Conservation (phyloP, 1,140 invertebrate species). For the Lerema accius region DNA sequence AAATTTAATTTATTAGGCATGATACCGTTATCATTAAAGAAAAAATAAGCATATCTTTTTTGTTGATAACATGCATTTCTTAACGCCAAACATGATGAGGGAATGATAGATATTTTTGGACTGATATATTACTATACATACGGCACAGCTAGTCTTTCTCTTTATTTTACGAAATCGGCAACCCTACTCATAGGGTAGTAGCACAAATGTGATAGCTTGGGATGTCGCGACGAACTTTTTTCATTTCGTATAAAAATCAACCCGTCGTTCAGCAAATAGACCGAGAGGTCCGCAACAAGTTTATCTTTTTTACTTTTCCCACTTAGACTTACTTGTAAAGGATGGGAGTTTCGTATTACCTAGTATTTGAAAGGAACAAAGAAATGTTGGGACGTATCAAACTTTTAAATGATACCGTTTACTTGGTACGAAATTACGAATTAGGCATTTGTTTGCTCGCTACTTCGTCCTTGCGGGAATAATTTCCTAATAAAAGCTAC, state of each 20-base stretch:
- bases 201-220: conserved; percentile 39
- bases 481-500: no score
- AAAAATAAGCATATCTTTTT: no score
- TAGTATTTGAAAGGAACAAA: background rate
- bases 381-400: conserved; percentile 2
- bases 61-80: no score
- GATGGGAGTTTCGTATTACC: conserved; percentile 3
- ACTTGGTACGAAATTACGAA: background rate
- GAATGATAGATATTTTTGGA: no score
- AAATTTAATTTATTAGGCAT: no score
- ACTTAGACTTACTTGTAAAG: conserved; percentile 1
- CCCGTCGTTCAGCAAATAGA: conserved; percentile 20
- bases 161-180: conserved; percentile 3
- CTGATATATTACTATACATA: no score
- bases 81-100: no score
- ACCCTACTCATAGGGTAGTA: conserved; percentile 25
- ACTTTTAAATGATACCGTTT: conserved; percentile 1
- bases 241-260: conserved; percentile 40
- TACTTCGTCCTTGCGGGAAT: no score
- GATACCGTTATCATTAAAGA: no score
- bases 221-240: conserved; percentile 39
- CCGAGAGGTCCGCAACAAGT: conserved; percentile 16
- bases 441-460: background rate
- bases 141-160: background rate
- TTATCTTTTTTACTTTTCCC: conserved; percentile 16